Percentiles rank a stretch among this genome's conserved stretches.
phyloP scores from a whole-genome alignment of 2,797 vertebrate genomes.

The Malacoraja senta region DNA sequence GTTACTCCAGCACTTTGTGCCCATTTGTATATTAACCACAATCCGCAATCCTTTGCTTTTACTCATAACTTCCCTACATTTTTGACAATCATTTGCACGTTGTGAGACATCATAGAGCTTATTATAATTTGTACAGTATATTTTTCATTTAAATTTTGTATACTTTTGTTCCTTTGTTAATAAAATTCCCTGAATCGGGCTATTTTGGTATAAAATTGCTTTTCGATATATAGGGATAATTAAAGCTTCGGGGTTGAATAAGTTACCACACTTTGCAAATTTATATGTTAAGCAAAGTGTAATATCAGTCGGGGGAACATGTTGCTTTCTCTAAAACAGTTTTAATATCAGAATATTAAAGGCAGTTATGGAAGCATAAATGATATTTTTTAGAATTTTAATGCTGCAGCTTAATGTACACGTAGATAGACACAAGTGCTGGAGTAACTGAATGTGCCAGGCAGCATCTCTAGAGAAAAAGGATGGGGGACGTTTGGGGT shows the following conservation, averaged over 20 bases:
- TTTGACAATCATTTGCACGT: neutral
- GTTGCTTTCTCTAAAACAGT: neutral
- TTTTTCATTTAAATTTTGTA: neutral
- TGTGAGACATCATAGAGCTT: neutral
- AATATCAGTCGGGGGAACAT: neutral
- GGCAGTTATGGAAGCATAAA: neutral
- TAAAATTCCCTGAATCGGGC: neutral
- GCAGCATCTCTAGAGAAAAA: too few species aligned
- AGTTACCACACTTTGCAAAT: too few species aligned
- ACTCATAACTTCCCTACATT: neutral
- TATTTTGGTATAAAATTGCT: slow-evolving; percentile 1
- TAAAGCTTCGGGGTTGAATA: neutral
- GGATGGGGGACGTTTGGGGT: too few species aligned
- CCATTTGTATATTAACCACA: too few species aligned
- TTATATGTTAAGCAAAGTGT: neutral
- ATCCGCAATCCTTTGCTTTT: too few species aligned
- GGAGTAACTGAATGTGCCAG: too few species aligned
- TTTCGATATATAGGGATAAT: neutral
- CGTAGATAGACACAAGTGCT: too few species aligned
- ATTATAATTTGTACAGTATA: neutral
- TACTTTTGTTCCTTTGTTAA: neutral
- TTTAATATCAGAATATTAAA: neutral
- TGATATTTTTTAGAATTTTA: neutral
- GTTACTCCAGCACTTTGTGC: too few species aligned
- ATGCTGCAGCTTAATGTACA: neutral